Percentiles rank a stretch among this genome's conserved stretches.
Conservation (phyloP, 2,888 invertebrate genomes). For the Caenorhabditis japonica region DNA sequence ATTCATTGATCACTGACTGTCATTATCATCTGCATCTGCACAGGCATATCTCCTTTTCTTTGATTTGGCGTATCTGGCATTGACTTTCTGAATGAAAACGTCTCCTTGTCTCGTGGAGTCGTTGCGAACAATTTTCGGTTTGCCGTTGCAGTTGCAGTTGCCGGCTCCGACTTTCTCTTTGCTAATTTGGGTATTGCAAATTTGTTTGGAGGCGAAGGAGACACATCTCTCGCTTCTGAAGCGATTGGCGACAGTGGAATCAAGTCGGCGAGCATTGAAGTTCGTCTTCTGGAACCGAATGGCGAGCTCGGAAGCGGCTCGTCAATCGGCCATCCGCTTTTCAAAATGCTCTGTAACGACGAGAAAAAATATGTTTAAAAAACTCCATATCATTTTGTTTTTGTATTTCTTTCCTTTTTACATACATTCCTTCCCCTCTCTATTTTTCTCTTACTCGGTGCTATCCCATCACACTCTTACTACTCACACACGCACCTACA, state of each 20-base stretch:
- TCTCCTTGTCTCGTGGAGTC: conserved; percentile 3
- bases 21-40: too few relatives aligned
- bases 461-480: too few relatives aligned
- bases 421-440: too few relatives aligned
- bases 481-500: too few relatives aligned
- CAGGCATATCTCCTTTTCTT: too few relatives aligned
- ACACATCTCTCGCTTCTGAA: background rate
- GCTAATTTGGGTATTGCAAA: conserved; percentile 8
- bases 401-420: conserved; percentile 7
- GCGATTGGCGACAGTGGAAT: conserved; percentile 14
- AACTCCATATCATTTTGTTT: conserved; percentile 1
- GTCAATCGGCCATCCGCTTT: conserved; percentile 14
- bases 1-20: conserved; percentile 2
- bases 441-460: conserved; percentile 7
- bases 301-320: conserved; percentile 3
- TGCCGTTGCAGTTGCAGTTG: background rate
- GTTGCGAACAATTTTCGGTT: conserved; percentile 13
- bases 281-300: conserved; percentile 1
- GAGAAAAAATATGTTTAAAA: too few relatives aligned
- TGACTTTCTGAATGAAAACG: background rate
- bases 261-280: conserved; percentile 10
- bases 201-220: conserved; percentile 9
- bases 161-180: background rate
- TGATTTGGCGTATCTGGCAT: too few relatives aligned
- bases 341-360: conserved; percentile 11